Percentiles rank a stretch among this genome's conserved stretches.
These are phyloP conservation scores for Cheilosia vernalis DNA, from an alignment of 2,888 invertebrate species.

Conservation along the genomic window DNA sequence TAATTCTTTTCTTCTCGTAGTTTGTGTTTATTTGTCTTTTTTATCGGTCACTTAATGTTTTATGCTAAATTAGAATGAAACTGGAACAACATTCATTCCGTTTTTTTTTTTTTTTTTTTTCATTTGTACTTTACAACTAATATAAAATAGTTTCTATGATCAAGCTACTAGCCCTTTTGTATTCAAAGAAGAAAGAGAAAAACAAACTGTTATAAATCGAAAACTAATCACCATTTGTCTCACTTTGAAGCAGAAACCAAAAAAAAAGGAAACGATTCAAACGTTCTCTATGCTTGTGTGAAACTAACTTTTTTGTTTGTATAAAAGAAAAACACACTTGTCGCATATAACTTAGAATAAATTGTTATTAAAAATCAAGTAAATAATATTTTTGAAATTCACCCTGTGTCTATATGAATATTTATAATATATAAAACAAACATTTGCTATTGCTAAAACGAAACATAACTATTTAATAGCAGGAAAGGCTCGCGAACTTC, in stretches of 20 bases:
- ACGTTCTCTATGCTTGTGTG: slow-evolving; percentile 59
- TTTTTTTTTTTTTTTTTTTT: slow-evolving; percentile 61
- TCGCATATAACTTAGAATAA: slow-evolving; percentile 56
- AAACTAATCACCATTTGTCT: slow-evolving; percentile 29
- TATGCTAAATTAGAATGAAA: slow-evolving; percentile 52
- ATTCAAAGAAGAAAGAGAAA: slow-evolving; percentile 25
- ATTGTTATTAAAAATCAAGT: slow-evolving; percentile 59
- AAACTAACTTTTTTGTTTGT: slow-evolving; percentile 42
- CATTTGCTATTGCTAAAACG: slow-evolving; percentile 1
- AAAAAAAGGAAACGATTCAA: slow-evolving; percentile 42
- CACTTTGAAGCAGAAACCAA: slow-evolving; percentile 58
- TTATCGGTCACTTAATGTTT: slow-evolving; percentile 32
- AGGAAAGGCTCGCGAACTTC: slow-evolving; percentile 23
- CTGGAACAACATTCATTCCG: slow-evolving; percentile 62
- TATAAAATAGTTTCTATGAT: slow-evolving; percentile 44
- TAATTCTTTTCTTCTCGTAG: slow-evolving; percentile 10
- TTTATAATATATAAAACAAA: slow-evolving; percentile 2
- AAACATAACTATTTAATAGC: slow-evolving; percentile 4
- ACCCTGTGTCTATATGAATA: slow-evolving; percentile 31
- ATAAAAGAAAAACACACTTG: slow-evolving; percentile 25
- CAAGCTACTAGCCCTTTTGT: slow-evolving; percentile 47
- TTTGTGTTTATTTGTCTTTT: slow-evolving; percentile 28
- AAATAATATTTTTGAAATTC: slow-evolving; percentile 29
- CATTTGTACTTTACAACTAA: slow-evolving; percentile 7
- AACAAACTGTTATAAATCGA: slow-evolving; percentile 13